Conservation (phyloP, 2,888 invertebrate species). For the Elmis aenea region DNA sequence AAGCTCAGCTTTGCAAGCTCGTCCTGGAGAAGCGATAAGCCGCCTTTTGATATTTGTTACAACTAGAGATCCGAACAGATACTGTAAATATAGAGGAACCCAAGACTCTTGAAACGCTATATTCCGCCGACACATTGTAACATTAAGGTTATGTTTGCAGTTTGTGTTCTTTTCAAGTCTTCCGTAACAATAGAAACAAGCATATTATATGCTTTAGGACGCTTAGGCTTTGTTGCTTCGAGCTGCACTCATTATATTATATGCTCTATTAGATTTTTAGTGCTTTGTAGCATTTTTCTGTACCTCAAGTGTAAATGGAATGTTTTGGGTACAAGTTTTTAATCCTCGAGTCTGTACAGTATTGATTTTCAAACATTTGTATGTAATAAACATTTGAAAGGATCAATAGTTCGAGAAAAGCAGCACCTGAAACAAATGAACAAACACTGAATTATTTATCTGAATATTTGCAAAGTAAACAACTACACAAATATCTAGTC, state of each 20-base stretch:
- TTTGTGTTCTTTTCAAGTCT: constrained; percentile 40
- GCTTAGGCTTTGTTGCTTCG: constrained; percentile 21
- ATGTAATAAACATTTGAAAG: too few species aligned
- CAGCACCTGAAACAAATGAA: too few species aligned
- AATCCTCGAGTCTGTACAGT: too few species aligned
- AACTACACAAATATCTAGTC: too few species aligned
- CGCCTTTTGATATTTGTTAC: constrained; percentile 39
- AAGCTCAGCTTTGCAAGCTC: constrained; percentile 22
- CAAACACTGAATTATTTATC: too few species aligned
- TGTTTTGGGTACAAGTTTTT: too few species aligned
- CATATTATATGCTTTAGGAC: constrained; percentile 33
- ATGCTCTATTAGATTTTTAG: constrained; percentile 31
- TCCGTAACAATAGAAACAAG: constrained; percentile 36
- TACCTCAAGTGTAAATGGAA: constrained; percentile 20
- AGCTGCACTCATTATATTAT: constrained; percentile 29
- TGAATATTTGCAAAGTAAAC: too few species aligned
- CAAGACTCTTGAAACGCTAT: constrained; percentile 41
- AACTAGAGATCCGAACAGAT: constrained; percentile 38
- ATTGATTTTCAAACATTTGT: too few species aligned
- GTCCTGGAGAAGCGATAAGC: constrained; percentile 31
- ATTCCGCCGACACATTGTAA: constrained; percentile 32
- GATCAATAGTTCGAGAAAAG: too few species aligned
- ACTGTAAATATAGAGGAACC: constrained; percentile 42
- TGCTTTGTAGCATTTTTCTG: constrained; percentile 23
- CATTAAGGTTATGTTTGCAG: constrained; percentile 31